A percentile compares a stretch with the other conserved stretches of the same genome.
These are phyloP conservation scores for Nyctereutes procyonoides DNA, from an alignment of 2,113 vertebrate species.

Conservation along the genomic window DNA sequence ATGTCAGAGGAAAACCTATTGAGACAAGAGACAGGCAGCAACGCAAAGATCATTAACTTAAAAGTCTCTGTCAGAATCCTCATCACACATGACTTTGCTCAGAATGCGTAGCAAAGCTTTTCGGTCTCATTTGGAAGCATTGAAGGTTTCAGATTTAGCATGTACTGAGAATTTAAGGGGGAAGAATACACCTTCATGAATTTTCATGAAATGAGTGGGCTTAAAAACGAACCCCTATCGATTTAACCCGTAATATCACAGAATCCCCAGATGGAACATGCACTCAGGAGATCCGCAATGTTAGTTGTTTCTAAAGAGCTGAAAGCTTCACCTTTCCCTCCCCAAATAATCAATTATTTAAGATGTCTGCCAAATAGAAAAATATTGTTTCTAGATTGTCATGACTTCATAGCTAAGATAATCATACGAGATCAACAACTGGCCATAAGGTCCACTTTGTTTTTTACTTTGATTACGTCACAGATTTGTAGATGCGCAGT, in stretches of 20 bases:
- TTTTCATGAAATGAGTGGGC: background rate
- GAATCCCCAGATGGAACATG: background rate
- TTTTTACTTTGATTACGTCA: background rate
- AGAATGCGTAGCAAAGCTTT: background rate
- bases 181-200: background rate
- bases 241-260: background rate
- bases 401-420: background rate
- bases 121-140: background rate
- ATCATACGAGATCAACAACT: background rate
- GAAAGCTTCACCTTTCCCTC: background rate
- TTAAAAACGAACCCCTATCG: background rate
- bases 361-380: background rate
- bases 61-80: background rate
- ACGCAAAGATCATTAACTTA: background rate
- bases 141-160: fast-evolving
- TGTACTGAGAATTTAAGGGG: background rate
- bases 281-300: no score
- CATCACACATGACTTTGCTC: background rate
- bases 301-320: background rate
- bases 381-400: background rate
- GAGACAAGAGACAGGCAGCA: background rate
- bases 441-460: background rate
- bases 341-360: background rate
- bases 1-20: background rate
- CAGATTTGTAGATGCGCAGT: background rate